Conservation (phyloP, 2,113 vertebrate species). For the Hystrix cristata region DNA sequence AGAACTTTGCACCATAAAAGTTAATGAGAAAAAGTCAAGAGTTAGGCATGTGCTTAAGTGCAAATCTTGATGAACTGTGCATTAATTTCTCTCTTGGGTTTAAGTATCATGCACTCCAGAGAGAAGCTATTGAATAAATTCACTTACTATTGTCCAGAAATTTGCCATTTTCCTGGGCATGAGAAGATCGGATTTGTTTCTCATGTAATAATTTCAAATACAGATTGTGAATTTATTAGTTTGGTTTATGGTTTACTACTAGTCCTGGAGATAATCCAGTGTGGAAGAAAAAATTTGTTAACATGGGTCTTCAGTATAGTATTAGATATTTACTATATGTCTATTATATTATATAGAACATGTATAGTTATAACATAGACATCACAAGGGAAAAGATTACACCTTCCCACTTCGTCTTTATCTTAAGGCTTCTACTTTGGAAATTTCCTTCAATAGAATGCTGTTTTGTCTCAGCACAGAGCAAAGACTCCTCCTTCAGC, state of each 20-base stretch:
- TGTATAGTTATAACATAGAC: too few species aligned
- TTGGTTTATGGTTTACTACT: conserved; percentile 27
- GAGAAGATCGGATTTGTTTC: neutral
- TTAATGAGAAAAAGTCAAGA: conserved; percentile 82
- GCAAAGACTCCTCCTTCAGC: neutral
- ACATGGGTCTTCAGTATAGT: neutral
- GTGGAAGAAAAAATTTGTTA: neutral
- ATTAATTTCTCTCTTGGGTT: conserved; percentile 86
- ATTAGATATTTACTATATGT: neutral
- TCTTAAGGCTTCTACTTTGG: neutral
- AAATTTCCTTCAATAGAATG: neutral
- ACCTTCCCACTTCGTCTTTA: neutral
- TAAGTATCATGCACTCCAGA: conserved; percentile 80
- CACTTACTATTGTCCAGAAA: neutral
- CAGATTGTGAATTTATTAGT: neutral
- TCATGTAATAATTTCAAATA: neutral
- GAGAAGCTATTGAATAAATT: conserved; percentile 54
- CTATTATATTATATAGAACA: neutral
- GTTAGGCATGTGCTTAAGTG: conserved; percentile 78
- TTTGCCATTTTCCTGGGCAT: neutral
- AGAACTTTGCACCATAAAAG: conserved; percentile 81
- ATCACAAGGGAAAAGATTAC: neutral
- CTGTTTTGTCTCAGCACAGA: neutral
- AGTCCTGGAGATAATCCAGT: neutral
- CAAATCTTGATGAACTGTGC: conserved; percentile 85